These are phyloP conservation scores for Platycheirus rosarum DNA, from an alignment of 2,888 invertebrate species.

Conservation along the genomic window DNA sequence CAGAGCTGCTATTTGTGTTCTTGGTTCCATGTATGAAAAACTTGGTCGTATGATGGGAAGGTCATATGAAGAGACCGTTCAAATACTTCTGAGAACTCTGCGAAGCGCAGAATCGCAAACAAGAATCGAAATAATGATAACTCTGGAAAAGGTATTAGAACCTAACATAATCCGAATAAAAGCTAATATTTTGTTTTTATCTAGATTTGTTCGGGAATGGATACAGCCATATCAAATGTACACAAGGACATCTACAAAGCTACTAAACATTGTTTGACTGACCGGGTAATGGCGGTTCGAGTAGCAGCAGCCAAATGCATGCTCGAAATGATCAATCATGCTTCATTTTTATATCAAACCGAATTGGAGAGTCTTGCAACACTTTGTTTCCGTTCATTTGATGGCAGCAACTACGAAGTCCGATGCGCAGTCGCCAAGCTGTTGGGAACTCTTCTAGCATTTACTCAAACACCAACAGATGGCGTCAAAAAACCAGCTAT, in stretches of 20 bases:
- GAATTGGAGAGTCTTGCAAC: constrained; percentile 96
- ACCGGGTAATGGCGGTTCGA: constrained; percentile 95
- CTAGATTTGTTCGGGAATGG: constrained; percentile 92
- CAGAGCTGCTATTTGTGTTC: constrained; percentile 97
- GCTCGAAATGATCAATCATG: constrained; percentile 93
- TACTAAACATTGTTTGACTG: constrained; percentile 92
- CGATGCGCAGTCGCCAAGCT: constrained; percentile 96
- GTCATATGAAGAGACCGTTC: constrained; percentile 98
- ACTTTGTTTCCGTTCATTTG: constrained; percentile 95
- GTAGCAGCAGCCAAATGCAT: constrained; percentile 96
- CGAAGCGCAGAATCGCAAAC: constrained; percentile 98
- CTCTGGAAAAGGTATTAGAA: constrained; percentile 92
- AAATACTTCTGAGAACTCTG: constrained; percentile 93
- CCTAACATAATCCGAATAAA: neutral
- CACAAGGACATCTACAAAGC: constrained; percentile 96
- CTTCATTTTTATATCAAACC: constrained; percentile 91
- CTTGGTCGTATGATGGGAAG: constrained; percentile 99
- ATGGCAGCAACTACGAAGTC: constrained; percentile 95
- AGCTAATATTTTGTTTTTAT: neutral
- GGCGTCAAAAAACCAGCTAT: constrained; percentile 80
- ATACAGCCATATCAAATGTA: constrained; percentile 93
- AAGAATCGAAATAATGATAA: constrained; percentile 97
- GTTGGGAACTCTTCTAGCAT: constrained; percentile 87
- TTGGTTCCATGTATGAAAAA: constrained; percentile 98
- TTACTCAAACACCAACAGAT: constrained; percentile 88